A percentile compares a stretch with the other conserved stretches of the same genome.
phyloP scores from a whole-genome alignment of 2,113 vertebrate species.

The Oostethus manadensis region DNA sequence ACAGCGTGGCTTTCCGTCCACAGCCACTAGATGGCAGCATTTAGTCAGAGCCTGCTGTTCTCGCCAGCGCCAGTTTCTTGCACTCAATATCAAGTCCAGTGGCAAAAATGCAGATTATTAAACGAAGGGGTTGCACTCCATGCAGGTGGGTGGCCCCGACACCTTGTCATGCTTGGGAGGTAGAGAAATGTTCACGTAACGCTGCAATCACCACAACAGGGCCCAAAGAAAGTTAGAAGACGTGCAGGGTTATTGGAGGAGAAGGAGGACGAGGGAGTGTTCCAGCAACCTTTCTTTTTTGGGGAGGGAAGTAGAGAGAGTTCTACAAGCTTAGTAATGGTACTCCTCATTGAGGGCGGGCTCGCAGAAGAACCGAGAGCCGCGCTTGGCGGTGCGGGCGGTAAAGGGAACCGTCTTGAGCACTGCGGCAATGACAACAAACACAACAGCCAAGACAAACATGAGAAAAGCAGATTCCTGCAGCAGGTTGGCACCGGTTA shows the following conservation, averaged over 20 bases:
- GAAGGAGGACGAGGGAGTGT: constrained; percentile 44
- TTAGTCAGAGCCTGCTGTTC: not conserved
- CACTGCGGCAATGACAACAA: constrained; percentile 77
- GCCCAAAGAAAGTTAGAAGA: constrained; percentile 14
- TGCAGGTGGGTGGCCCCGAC: constrained; percentile 47
- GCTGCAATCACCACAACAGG: not conserved
- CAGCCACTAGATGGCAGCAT: constrained; percentile 59
- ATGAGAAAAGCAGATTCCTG: constrained; percentile 59
- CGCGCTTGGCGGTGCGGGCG: constrained; percentile 94
- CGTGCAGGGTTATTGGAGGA: constrained; percentile 36
- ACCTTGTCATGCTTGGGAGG: constrained; percentile 51
- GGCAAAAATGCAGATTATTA: constrained; percentile 31
- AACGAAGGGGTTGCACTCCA: constrained; percentile 45
- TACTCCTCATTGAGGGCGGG: constrained; percentile 91
- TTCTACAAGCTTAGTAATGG: constrained; percentile 86
- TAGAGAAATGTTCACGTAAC: constrained; percentile 6
- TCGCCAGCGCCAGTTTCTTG: constrained; percentile 4
- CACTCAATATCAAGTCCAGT: not conserved
- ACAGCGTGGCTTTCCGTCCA: not conserved
- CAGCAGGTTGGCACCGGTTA: constrained; percentile 56
- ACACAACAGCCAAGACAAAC: constrained; percentile 68
- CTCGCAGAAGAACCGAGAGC: constrained; percentile 97
- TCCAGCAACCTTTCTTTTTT: constrained; percentile 80
- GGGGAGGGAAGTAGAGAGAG: constrained; percentile 76
- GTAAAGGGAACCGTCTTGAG: constrained; percentile 99